Percentiles rank a stretch among this genome's conserved stretches.
These are phyloP conservation scores for Aphodius sticticus DNA, from an alignment of 2,888 invertebrate genomes.

Conservation along the genomic window DNA sequence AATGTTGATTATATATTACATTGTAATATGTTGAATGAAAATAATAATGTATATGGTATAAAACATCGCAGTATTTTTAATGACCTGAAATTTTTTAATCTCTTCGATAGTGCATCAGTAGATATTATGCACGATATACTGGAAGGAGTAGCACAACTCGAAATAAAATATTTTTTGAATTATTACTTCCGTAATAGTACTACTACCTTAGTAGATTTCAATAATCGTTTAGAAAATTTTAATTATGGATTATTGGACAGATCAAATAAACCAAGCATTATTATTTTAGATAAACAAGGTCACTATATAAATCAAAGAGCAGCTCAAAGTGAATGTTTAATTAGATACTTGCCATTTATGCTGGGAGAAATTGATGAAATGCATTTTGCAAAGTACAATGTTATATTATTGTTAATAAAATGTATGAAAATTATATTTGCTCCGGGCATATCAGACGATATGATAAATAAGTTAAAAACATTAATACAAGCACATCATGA, in stretches of 20 bases:
- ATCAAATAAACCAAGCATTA: slow-evolving; percentile 13
- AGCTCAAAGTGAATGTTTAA: background rate
- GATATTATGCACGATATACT: slow-evolving; percentile 45
- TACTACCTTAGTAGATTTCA: background rate
- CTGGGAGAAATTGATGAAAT: background rate
- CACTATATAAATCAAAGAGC: slow-evolving; percentile 8
- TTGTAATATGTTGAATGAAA: slow-evolving; percentile 5
- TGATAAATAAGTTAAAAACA: slow-evolving; percentile 5
- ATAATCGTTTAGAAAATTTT: no score
- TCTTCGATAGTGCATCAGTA: slow-evolving; percentile 36
- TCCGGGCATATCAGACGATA: background rate
- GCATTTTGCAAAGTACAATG: background rate
- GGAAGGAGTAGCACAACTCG: slow-evolving; percentile 38
- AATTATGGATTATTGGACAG: background rate
- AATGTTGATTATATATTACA: slow-evolving; percentile 22
- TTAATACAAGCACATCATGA: slow-evolving; percentile 5
- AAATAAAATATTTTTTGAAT: slow-evolving; percentile 28
- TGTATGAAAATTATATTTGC: slow-evolving; percentile 9
- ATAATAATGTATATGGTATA: slow-evolving; percentile 35
- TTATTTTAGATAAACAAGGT: slow-evolving; percentile 10
- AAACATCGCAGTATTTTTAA: slow-evolving; percentile 38
- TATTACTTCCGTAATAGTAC: background rate
- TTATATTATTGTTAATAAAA: background rate
- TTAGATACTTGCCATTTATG: slow-evolving; percentile 8
- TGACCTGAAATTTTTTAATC: slow-evolving; percentile 40